Evolutionary conservation across 2,113 vertebrate genomes (phyloP).

Genomic region (Cariama cristata): DNA sequence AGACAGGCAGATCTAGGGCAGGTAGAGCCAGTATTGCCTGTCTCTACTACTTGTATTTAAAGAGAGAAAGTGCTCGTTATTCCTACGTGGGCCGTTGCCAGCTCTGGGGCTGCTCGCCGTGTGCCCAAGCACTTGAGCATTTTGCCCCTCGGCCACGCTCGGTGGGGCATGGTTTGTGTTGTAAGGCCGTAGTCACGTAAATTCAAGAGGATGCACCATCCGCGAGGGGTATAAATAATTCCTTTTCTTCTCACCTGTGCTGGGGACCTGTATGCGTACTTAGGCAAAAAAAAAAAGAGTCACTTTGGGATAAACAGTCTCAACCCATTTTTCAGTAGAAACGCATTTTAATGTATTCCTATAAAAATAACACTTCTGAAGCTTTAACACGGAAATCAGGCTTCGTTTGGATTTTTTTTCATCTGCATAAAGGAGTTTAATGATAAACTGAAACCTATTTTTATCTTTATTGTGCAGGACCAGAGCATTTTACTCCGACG

Average conservation of each 20-base stretch:
- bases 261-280: background rate
- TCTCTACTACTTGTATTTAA: background rate
- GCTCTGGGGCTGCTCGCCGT: background rate
- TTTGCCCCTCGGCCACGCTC: fast-evolving
- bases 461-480: background rate
- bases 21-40: fast-evolving
- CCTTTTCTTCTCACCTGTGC: background rate
- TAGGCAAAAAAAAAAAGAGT: background rate
- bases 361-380: background rate
- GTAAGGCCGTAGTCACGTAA: background rate
- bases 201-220: background rate
- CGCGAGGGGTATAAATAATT: background rate
- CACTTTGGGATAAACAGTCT: background rate
- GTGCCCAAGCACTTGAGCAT: background rate
- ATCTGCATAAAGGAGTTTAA: background rate
- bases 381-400: background rate
- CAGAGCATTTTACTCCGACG: background rate
- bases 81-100: fast-evolving
- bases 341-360: background rate
- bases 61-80: fast-evolving
- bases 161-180: background rate
- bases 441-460: background rate
- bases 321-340: background rate
- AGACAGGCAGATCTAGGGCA: background rate
- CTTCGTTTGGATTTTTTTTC: background rate